Evolutionary conservation across 2,888 invertebrate species (phyloP).

Genomic region (Hydraecia micacea): DNA sequence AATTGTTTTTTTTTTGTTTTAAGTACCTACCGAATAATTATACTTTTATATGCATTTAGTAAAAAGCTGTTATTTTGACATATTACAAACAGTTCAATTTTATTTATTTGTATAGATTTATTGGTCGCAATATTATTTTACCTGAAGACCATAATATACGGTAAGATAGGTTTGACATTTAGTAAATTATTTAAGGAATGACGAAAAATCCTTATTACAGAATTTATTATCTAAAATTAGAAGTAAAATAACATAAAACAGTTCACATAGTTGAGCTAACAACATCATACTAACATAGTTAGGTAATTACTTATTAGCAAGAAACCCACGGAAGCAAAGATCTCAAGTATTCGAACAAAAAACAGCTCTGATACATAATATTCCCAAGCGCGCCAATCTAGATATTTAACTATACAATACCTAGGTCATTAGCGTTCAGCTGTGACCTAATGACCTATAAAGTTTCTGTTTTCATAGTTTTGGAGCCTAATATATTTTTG

Average conservation of each 20-base stretch:
- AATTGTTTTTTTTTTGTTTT: too few species aligned
- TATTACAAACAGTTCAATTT: not conserved
- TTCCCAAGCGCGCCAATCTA: conserved; percentile 43
- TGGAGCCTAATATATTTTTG: conserved; percentile 49
- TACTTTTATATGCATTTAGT: too few species aligned
- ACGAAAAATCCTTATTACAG: not conserved
- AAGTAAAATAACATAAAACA: conserved; percentile 1
- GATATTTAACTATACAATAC: conserved; percentile 59
- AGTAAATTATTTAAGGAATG: not conserved
- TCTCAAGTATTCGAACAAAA: conserved; percentile 43
- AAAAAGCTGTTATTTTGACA: too few species aligned
- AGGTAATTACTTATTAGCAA: conserved; percentile 45
- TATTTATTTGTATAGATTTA: not conserved
- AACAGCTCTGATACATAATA: conserved; percentile 42
- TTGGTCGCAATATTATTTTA: conserved; percentile 1
- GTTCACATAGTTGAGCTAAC: conserved; percentile 36
- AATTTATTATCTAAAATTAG: conserved; percentile 2
- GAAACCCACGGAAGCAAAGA: conserved; percentile 38
- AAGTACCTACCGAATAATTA: too few species aligned
- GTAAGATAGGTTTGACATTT: not conserved
- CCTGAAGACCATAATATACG: not conserved
- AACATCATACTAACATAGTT: conserved; percentile 27
- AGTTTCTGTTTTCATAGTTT: conserved; percentile 60
- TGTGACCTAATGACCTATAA: conserved; percentile 72
- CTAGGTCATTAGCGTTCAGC: conserved; percentile 69